Evolutionary conservation across 2,888 invertebrate species (phyloP).

Genomic region (Aleiodes testaceus): DNA sequence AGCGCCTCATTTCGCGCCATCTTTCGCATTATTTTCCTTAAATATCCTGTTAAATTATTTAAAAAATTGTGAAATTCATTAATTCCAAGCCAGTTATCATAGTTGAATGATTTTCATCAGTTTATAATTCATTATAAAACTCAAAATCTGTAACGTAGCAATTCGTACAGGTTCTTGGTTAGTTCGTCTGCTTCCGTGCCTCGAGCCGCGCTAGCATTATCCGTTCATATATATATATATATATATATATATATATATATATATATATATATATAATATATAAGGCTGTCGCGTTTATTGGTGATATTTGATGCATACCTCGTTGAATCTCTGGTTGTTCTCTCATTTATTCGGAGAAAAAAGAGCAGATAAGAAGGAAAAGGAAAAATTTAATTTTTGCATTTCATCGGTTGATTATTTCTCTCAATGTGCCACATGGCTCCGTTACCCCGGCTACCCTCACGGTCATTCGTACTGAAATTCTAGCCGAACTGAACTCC

Average conservation of each 20-base stretch:
- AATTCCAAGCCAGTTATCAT: not conserved
- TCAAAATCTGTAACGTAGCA: not conserved
- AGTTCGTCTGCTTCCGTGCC: slow-evolving; percentile 34
- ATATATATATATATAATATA: not conserved
- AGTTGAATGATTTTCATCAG: not conserved
- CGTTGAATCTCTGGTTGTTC: not conserved
- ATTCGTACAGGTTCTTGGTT: slow-evolving; percentile 40
- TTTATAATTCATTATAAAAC: not conserved
- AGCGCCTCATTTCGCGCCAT: slow-evolving; percentile 74
- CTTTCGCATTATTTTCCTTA: slow-evolving; percentile 66
- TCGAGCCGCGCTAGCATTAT: slow-evolving; percentile 34
- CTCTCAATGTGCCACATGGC: slow-evolving; percentile 51
- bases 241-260: not conserved
- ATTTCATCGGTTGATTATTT: slow-evolving; percentile 23
- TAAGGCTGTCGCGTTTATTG: slow-evolving; percentile 22
- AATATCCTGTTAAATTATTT: slow-evolving; percentile 41
- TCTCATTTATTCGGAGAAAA: not conserved
- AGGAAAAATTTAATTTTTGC: not conserved
- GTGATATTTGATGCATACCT: slow-evolving; percentile 7
- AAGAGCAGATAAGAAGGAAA: not conserved
- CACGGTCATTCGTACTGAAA: slow-evolving; percentile 51
- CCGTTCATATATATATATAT: not conserved
- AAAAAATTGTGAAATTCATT: slow-evolving; percentile 13
- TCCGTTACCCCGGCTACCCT: slow-evolving; percentile 21
- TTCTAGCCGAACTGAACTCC: not conserved